These are phyloP conservation scores for Acleris laterana DNA, from an alignment of 2,888 invertebrate genomes.

Conservation along the genomic window DNA sequence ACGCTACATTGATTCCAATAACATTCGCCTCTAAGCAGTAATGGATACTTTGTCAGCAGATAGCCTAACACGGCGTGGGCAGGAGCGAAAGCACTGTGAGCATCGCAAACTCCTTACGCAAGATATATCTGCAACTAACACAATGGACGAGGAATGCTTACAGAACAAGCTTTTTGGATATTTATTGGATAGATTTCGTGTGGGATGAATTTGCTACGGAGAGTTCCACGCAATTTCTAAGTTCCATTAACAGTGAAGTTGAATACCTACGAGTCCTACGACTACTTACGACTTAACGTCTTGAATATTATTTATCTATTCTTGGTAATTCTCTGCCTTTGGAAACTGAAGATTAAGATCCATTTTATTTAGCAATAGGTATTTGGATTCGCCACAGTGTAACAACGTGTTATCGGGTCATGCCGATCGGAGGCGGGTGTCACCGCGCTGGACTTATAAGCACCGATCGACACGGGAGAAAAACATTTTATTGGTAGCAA, in stretches of 20 bases:
- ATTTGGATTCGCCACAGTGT: constrained; percentile 40
- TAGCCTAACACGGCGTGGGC: constrained; percentile 70
- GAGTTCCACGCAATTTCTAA: constrained; percentile 42
- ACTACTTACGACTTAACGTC: constrained; percentile 15
- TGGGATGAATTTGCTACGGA: constrained; percentile 76
- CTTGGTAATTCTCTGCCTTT: constrained; percentile 26
- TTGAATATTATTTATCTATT: constrained; percentile 27
- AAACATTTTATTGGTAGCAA: constrained; percentile 40
- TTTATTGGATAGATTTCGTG: constrained; percentile 83
- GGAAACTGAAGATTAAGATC: constrained; percentile 22
- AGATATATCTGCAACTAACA: constrained; percentile 80
- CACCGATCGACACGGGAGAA: constrained; percentile 47
- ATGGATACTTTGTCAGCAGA: constrained; percentile 71
- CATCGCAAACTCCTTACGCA: constrained; percentile 75
- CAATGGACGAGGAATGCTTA: constrained; percentile 79
- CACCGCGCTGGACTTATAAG: constrained; percentile 53
- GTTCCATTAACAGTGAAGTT: constrained; percentile 29
- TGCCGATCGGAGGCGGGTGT: constrained; percentile 62
- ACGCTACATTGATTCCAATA: constrained; percentile 59
- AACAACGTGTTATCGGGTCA: constrained; percentile 57
- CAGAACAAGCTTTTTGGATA: constrained; percentile 83
- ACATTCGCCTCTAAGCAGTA: constrained; percentile 62
- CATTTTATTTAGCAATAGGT: constrained; percentile 34
- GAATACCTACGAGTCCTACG: constrained; percentile 16
- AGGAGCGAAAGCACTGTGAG: constrained; percentile 64